phyloP scores from a whole-genome alignment of 64 coral and sea anemone species.

The Pocillopora damicornis region DNA sequence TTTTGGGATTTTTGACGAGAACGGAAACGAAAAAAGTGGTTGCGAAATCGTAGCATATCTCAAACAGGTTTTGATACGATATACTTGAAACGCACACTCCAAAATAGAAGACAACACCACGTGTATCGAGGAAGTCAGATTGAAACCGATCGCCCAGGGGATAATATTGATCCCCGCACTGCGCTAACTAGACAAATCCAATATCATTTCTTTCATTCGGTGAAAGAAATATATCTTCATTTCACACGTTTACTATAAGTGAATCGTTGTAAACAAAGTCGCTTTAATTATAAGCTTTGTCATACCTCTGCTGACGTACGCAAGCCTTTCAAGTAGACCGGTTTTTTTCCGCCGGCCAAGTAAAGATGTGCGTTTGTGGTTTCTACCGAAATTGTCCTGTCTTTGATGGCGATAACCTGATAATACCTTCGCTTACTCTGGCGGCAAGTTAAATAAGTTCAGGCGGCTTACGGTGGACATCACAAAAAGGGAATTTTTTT shows the following conservation, averaged over 20 bases:
- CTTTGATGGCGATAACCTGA: slow-evolving; percentile 3
- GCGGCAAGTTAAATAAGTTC: background rate
- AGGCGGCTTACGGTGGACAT: background rate
- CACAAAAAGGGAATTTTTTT: background rate
- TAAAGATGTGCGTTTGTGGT: slow-evolving; percentile 17
- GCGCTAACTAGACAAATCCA: background rate
- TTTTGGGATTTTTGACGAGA: too few species aligned
- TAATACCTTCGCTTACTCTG: background rate
- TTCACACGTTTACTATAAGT: background rate
- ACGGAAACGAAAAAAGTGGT: too few species aligned
- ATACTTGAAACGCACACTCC: too few species aligned
- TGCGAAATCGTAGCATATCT: too few species aligned
- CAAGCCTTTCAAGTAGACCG: background rate
- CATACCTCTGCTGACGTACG: background rate
- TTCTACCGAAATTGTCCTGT: background rate
- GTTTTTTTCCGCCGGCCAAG: slow-evolving; percentile 4
- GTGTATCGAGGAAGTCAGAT: background rate
- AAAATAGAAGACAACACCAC: too few species aligned
- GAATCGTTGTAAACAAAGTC: background rate
- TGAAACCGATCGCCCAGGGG: background rate
- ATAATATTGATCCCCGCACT: background rate
- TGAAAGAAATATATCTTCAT: background rate
- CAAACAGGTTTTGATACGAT: too few species aligned
- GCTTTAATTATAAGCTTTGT: background rate
- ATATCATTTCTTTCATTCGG: background rate